A percentile compares a stretch with the other conserved stretches of the same genome.
Evolutionary conservation across 2,113 vertebrate species (phyloP).

Genomic region (Lamprotornis superbus): DNA sequence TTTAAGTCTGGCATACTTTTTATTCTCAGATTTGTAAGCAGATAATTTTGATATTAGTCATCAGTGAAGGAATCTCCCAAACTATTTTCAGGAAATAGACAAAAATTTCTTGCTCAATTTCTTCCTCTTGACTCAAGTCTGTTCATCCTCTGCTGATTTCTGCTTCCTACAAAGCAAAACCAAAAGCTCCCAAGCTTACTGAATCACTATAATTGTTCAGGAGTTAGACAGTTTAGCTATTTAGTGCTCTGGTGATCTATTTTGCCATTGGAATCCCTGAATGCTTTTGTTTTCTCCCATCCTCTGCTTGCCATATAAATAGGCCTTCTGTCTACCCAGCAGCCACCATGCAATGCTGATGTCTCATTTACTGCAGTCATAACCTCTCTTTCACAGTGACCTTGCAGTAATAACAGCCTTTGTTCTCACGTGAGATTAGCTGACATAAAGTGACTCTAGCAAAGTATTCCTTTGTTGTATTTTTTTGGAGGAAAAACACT

Average conservation of each 20-base stretch:
- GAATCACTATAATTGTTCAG: slow-evolving; percentile 28
- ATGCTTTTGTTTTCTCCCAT: slow-evolving; percentile 5
- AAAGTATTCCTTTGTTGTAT: not conserved
- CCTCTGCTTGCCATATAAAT: slow-evolving; percentile 23
- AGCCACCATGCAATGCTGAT: slow-evolving; percentile 14
- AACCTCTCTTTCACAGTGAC: not conserved
- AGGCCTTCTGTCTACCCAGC: slow-evolving; percentile 13
- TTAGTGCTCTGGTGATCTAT: slow-evolving; percentile 36
- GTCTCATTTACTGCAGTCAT: not conserved
- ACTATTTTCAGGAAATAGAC: not conserved
- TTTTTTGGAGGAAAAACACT: not conserved
- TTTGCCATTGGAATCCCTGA: slow-evolving; percentile 4
- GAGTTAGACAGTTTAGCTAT: slow-evolving; percentile 12
- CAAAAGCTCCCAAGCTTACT: slow-evolving; percentile 6
- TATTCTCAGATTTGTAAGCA: not conserved
- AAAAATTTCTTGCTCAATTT: not conserved
- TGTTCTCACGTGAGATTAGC: not conserved
- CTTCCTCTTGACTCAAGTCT: not conserved
- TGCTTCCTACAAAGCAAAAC: slow-evolving; percentile 8
- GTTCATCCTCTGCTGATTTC: not conserved
- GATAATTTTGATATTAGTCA: not conserved
- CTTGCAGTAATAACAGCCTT: slow-evolving; percentile 17
- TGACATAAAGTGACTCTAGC: not conserved
- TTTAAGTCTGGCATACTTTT: not conserved
- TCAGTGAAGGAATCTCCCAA: not conserved